Evolutionary conservation across 2,113 vertebrate genomes (phyloP), one percentile per base, ranked within the genome.

Genomic region (Cercocebus atys): DNA sequence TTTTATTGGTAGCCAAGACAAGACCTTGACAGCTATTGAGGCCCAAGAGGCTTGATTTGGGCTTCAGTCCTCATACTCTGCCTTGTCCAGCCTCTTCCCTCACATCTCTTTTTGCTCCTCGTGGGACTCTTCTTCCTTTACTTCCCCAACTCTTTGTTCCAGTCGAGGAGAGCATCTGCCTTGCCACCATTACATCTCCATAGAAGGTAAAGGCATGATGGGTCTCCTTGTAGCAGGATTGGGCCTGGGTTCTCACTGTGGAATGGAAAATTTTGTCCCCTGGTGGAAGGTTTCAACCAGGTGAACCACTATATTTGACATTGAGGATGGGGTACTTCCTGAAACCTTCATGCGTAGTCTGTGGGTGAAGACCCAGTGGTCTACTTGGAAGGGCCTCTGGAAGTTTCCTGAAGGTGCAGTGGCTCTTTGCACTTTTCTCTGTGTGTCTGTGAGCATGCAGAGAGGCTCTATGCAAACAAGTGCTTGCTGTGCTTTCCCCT

Each of bases 31-130:
- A 7, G 6, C 45, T 17, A 14, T 2, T 5, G 7, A 32, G 12
- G 82, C 23, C 61, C n/a, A 8, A 23, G 27, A 11, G 30, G 40
- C 61, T 9, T 1, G 7, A 32, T 8, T 6, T 25, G 35, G 64
- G 64, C 40, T 9, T 18, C 17, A 1, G 18, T 9, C 32, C 7
- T 2, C 3, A 18, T 4, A 14, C 25, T 1, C 12, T 5, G 8
- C 45, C 32, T 14, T 84, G 3, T 27, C 0, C 3, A 0, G 0
- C 2, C 0, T 27, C 17, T 27, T 27, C 47, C 32, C 3, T 12
- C 9, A 11, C 2, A 0, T 2, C 12, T 50, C 75, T 70, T 23
- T 11, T 12, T 13, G 1, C 25, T 11, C 0, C 8, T 17, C 8
- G 6, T 9, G 0, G 23, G 23, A 5, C 45, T 5, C 25, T 8